Base-by-base conservation (phyloP, 2,888 invertebrate genomes). In the Rhaphigaster nebulosa region DNA sequence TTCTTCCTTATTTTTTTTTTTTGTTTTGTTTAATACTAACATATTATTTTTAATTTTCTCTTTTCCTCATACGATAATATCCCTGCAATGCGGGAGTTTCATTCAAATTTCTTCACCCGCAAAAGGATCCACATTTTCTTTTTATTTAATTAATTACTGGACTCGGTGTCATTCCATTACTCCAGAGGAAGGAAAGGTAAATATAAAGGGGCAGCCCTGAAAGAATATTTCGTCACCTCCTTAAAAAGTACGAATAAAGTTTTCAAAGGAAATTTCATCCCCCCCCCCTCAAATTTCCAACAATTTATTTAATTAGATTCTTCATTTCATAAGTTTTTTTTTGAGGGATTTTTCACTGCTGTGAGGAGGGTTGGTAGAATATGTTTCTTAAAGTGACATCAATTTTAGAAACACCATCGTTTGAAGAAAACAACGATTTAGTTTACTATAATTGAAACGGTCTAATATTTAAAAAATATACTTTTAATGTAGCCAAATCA, bases 21-120 rank as follows among this genome's bases (percentile, higher is more conserved):
- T 34, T 56, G 5, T 56, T 56, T 26, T 45, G 45, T 52, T 52
- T 52, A 52, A 65, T 76, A 38, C 38, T 23, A 38, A 76, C 34
- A 76, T 76, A 34, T 76, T 76, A 76, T 76, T 76, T 76, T 76
- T 76, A 76, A 76, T 76, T 76, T 76, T 76, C 34, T 76, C 38
- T 76, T 38, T 20, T 10, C 38, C 38, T 76, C 70, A 76, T 20
- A 76, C 6, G 34, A 38, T 65, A 65, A 65, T 65, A 29, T 6
- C 70, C 18, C 70, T 38, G 70, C 70, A 76, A 38, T 76, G 70
- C 70, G 70, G 70, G 20, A 34, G 20, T 76, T 38, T 76, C 38
- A 76, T 76, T 76, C 23, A 76, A 76, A 76, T 76, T 23, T 20
- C n/a, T 29, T 26, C 5, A 29, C 29, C 8, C 1, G 6, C 2